A percentile compares a stretch with the other conserved stretches of the same genome.
Evolutionary conservation across 2,797 vertebrate species (phyloP).

Genomic region (Rachycentron canadum): DNA sequence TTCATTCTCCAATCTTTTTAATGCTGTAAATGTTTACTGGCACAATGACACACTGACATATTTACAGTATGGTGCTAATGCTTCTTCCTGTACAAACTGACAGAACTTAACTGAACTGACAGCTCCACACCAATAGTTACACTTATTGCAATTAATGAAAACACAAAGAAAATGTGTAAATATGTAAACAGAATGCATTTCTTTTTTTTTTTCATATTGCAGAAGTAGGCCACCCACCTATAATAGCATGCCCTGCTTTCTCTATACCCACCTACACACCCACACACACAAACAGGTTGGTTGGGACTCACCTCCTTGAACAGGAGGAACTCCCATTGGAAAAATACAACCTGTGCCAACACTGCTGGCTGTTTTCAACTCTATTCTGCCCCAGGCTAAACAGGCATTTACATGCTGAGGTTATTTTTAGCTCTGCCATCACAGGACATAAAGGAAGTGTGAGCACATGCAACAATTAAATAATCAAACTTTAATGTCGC

Average conservation of each 20-base stretch:
- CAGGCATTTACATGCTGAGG: constrained; percentile 80
- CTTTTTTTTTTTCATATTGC: constrained; percentile 2
- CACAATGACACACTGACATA: background rate
- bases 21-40: background rate
- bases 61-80: background rate
- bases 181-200: background rate
- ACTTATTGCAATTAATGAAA: background rate
- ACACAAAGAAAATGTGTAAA: background rate
- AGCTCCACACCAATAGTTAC: background rate
- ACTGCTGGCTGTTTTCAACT: constrained; percentile 81
- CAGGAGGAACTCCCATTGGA: constrained; percentile 84
- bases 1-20: background rate
- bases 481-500: constrained; percentile 61
- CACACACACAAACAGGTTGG: constrained; percentile 55
- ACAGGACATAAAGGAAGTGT: constrained; percentile 67
- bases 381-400: constrained; percentile 72
- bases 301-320: constrained; percentile 79
- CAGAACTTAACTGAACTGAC: background rate
- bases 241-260: constrained; percentile 33
- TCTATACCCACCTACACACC: constrained; percentile 41
- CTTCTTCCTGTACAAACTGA: background rate
- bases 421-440: constrained; percentile 79
- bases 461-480: constrained; percentile 72
- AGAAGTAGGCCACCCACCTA: constrained; percentile 38
- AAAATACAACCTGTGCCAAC: constrained; percentile 83